Conservation (phyloP, 2,113 vertebrate species). For the Blennius ocellaris region DNA sequence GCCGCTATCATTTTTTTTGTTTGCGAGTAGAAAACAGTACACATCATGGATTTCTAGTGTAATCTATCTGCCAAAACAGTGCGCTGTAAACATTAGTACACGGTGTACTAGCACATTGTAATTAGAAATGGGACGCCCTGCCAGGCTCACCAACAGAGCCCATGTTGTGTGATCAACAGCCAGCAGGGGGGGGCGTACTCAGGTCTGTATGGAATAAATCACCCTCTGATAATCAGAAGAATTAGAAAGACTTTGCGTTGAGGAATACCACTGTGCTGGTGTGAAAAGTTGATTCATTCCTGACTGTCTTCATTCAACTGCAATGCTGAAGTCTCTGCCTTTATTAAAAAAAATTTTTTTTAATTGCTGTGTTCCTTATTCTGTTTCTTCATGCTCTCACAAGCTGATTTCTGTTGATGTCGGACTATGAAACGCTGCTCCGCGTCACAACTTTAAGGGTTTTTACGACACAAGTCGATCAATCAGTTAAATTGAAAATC, state of each 20-base stretch:
- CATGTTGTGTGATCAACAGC: constrained; percentile 65
- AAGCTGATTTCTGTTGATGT: neutral
- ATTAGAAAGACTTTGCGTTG: constrained; percentile 12
- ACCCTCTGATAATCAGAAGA: neutral
- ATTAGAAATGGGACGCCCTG: constrained; percentile 56
- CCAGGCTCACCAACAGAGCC: constrained; percentile 29
- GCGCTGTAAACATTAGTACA: constrained; percentile 46
- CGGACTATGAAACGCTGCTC: neutral
- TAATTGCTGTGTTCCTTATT: neutral
- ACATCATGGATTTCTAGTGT: constrained; percentile 6
- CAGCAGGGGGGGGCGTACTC: constrained; percentile 51
- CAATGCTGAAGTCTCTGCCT: neutral
- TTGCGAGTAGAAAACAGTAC: constrained; percentile 41
- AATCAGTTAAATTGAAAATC: too few relatives aligned
- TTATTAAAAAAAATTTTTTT: too few relatives aligned
- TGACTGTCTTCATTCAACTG: neutral
- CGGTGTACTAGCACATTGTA: constrained; percentile 29
- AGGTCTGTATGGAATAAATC: constrained; percentile 31
- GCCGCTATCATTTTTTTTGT: constrained; percentile 24
- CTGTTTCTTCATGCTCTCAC: neutral
- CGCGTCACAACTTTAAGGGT: too few relatives aligned
- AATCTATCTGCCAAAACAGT: constrained; percentile 44
- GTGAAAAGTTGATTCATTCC: constrained; percentile 1
- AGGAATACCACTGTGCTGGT: constrained; percentile 1
- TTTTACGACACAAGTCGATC: too few relatives aligned